Conservation (phyloP, 2,113 vertebrate species). For the Lucifuga dentata region DNA sequence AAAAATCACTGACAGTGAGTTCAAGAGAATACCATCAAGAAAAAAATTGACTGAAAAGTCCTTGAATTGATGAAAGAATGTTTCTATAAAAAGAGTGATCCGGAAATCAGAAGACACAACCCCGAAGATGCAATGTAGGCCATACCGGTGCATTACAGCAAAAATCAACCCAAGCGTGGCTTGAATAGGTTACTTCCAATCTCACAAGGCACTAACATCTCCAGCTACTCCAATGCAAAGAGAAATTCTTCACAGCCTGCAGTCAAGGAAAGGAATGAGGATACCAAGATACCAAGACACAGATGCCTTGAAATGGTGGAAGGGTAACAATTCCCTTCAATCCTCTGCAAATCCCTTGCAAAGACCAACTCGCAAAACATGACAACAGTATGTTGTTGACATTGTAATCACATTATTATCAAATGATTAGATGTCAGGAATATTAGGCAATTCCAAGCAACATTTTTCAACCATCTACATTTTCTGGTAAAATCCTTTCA, state of each 20-base stretch:
- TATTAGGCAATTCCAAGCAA: not conserved
- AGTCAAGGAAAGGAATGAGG: not conserved
- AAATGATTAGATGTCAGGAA: not conserved
- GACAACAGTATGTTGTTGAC: not conserved
- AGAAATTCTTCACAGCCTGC: not conserved
- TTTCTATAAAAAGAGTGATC: not conserved
- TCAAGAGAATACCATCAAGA: conserved; percentile 25
- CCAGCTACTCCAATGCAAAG: conserved; percentile 1
- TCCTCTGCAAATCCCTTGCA: not conserved
- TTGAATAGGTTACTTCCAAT: conserved; percentile 4
- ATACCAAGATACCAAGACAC: not conserved
- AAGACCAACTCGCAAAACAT: not conserved
- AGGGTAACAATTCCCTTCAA: not conserved
- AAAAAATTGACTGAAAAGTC: not conserved
- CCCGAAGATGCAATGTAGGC: not conserved
- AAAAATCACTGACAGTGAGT: conserved; percentile 2
- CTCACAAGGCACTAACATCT: not conserved
- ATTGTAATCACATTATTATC: not conserved
- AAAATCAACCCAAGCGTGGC: not conserved
- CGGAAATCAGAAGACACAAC: conserved; percentile 15
- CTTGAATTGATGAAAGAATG: conserved; percentile 11
- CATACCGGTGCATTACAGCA: not conserved
- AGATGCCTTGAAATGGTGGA: not conserved
- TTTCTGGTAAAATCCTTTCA: not conserved
- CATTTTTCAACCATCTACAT: not conserved